Percentiles rank a stretch among this genome's conserved stretches.
phyloP scores from a whole-genome alignment of 1,140 invertebrate species.

The Saccostrea cuccullata region DNA sequence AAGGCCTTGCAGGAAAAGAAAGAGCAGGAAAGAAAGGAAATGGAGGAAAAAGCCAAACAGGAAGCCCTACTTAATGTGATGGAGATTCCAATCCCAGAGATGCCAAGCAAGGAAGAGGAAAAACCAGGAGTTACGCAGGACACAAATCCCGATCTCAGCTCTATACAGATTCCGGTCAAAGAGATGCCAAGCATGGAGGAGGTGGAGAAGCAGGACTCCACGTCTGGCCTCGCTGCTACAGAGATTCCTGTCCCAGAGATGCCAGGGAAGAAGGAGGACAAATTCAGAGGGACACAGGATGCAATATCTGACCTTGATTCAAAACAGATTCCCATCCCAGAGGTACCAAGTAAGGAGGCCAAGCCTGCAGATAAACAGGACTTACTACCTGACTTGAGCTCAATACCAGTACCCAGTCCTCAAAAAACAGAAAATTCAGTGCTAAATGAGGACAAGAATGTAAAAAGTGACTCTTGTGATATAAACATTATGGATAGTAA shows the following conservation, averaged over 20 bases:
- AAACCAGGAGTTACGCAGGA: not conserved
- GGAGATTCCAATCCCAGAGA: constrained; percentile 5
- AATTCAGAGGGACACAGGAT: too few species aligned
- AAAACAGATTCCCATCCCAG: too few species aligned
- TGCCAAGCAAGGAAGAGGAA: not conserved
- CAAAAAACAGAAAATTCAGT: not conserved
- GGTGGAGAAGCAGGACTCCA: too few species aligned
- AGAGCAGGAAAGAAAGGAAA: constrained; percentile 29
- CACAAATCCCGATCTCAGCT: too few species aligned
- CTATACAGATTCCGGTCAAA: too few species aligned
- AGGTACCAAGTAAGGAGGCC: not conserved
- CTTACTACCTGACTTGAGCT: not conserved
- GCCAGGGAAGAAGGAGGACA: too few species aligned
- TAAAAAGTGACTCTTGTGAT: not conserved
- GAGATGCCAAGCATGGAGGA: not conserved
- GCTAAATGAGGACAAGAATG: not conserved
- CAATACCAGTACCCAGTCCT: not conserved
- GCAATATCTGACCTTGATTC: too few species aligned
- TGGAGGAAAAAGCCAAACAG: constrained; percentile 25
- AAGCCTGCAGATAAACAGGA: not conserved
- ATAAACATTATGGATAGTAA: not conserved
- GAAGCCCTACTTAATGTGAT: not conserved
- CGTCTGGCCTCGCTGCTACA: too few species aligned
- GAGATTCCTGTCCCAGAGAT: not conserved
- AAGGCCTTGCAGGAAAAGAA: constrained; percentile 50